phyloP scores from a whole-genome alignment of 2,888 invertebrate genomes.

The Gibbula magus region DNA sequence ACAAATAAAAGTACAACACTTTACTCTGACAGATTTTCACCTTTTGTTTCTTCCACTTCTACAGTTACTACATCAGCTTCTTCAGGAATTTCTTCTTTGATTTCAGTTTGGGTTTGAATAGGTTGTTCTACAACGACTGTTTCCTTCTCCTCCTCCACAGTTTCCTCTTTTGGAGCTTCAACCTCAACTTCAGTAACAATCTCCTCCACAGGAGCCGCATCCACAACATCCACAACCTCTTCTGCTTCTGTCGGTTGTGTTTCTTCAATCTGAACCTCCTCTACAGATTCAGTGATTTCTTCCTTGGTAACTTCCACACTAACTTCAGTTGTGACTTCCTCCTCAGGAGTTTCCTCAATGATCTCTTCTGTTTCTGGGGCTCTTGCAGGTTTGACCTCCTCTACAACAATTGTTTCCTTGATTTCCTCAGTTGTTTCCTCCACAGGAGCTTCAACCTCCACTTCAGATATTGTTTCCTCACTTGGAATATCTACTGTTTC shows the following conservation, averaged over 20 bases:
- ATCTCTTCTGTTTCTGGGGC: conserved; percentile 35
- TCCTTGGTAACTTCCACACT: conserved; percentile 33
- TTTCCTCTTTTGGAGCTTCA: conserved; percentile 34
- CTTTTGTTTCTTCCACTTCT: conserved; percentile 29
- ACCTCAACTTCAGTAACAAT: conserved; percentile 25
- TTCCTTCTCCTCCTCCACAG: conserved; percentile 37
- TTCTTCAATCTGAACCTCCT: conserved; percentile 30
- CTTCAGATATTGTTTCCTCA: background rate
- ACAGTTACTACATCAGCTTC: conserved; percentile 33
- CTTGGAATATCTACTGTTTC: conserved; percentile 12
- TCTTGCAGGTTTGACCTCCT: conserved; percentile 25
- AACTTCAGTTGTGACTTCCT: conserved; percentile 18
- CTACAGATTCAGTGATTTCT: conserved; percentile 25
- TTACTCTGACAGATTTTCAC: background rate
- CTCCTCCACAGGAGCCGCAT: conserved; percentile 27
- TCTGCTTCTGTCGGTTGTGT: conserved; percentile 23
- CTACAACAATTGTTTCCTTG: conserved; percentile 21
- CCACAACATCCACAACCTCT: conserved; percentile 24
- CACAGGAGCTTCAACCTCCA: conserved; percentile 25
- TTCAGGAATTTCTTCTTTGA: conserved; percentile 24
- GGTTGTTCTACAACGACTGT: conserved; percentile 34
- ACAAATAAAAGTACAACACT: too few relatives aligned
- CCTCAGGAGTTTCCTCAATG: conserved; percentile 31
- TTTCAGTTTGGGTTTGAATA: conserved; percentile 34
- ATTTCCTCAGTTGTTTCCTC: conserved; percentile 37